Percentiles rank a stretch among this genome's conserved stretches.
phyloP scores from a whole-genome alignment of 2,797 vertebrate species.

The Potorous gilbertii region DNA sequence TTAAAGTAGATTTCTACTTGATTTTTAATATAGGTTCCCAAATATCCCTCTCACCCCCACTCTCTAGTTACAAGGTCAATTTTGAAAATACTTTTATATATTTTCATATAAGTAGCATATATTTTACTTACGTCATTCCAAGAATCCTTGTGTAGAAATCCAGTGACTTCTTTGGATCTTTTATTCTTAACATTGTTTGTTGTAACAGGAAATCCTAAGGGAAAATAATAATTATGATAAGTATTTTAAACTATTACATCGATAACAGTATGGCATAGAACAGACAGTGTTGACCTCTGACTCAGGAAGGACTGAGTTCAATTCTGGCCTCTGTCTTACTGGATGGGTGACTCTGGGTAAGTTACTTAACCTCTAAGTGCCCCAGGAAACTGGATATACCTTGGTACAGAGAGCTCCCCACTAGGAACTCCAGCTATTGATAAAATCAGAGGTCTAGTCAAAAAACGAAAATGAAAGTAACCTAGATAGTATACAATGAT shows the following conservation, averaged over 20 bases:
- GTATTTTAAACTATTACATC: not conserved
- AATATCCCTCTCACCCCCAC: not conserved
- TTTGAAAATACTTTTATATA: constrained; percentile 28
- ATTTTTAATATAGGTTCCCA: constrained; percentile 24
- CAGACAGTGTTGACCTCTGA: not conserved
- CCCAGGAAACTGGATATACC: not conserved
- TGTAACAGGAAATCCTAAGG: constrained; percentile 96
- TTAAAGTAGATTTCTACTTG: constrained; percentile 17
- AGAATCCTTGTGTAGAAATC: constrained; percentile 97
- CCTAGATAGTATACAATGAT: not conserved
- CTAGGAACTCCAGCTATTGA: not conserved
- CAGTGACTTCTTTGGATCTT: constrained; percentile 96
- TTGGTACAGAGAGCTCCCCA: not conserved
- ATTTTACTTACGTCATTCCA: constrained; percentile 95
- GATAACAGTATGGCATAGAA: not conserved
- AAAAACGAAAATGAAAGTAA: not conserved
- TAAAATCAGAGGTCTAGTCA: not conserved
- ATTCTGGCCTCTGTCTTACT: not conserved
- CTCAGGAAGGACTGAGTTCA: not conserved
- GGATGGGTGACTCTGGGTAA: not conserved
- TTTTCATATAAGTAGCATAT: not conserved
- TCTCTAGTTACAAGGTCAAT: constrained; percentile 3
- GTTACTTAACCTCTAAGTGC: not conserved
- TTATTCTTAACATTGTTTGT: constrained; percentile 98
- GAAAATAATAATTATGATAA: not conserved